A percentile compares a stretch with the other conserved stretches of the same genome.
phyloP scores from a whole-genome alignment of 2,888 invertebrate genomes.

The Tenthredo amoena region DNA sequence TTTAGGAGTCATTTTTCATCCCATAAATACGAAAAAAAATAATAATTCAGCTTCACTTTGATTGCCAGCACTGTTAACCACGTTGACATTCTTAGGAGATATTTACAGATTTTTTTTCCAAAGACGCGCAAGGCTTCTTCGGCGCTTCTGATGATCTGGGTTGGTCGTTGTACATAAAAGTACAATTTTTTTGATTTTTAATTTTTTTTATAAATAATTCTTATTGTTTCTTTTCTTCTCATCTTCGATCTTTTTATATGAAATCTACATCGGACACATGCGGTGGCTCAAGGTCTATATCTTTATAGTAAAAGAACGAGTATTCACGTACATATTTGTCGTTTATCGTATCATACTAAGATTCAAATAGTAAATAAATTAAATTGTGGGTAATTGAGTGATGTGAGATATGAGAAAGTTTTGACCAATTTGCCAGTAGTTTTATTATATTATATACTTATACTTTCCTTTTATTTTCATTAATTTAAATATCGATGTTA shows the following conservation, averaged over 20 bases:
- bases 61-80: constrained; percentile 40
- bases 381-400: background rate
- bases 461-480: constrained; percentile 40
- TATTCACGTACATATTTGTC: background rate
- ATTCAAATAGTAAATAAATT: background rate
- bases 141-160: constrained; percentile 45
- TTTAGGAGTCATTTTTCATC: background rate
- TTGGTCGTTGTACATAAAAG: constrained; percentile 50
- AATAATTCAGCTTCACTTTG: constrained; percentile 18
- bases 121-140: constrained; percentile 30
- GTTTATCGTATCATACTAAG: background rate
- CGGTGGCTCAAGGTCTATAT: background rate
- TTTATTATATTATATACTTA: background rate
- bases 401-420: background rate
- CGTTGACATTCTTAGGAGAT: constrained; percentile 22
- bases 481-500: background rate
- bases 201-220: background rate
- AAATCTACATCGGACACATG: background rate
- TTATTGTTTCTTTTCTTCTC: background rate
- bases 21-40: background rate
- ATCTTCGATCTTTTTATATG: background rate
- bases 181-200: constrained; percentile 12
- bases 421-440: background rate
- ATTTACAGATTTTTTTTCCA: background rate
- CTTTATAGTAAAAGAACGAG: background rate